These are phyloP conservation scores for Limnephilus rhombicus DNA, from an alignment of 2,888 invertebrate genomes.

Conservation along the genomic window DNA sequence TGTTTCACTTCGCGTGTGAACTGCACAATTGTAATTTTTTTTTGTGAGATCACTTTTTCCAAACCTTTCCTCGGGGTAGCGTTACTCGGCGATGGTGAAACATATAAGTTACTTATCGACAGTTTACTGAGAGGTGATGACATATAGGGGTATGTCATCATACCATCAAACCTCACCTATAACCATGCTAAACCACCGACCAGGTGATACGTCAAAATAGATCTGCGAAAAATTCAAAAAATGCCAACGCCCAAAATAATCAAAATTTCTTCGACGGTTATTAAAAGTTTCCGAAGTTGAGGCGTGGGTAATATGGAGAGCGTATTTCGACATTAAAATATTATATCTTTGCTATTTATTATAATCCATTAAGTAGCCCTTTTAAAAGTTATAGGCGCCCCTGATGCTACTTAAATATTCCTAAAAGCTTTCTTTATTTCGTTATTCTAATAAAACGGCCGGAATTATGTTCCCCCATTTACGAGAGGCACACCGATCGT, in stretches of 20 bases:
- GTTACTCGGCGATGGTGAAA: no score
- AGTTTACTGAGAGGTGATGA: no score
- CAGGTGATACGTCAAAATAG: background rate
- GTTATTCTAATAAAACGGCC: constrained; percentile 5
- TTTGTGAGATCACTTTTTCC: no score
- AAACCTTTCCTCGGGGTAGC: no score
- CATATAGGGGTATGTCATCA: no score
- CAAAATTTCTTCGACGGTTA: background rate
- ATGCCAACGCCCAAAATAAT: background rate
- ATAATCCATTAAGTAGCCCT: constrained; percentile 13
- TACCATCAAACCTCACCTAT: background rate
- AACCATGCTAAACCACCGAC: background rate
- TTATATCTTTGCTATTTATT: constrained; percentile 23
- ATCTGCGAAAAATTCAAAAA: background rate
- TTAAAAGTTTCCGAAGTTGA: background rate
- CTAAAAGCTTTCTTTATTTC: constrained; percentile 17
- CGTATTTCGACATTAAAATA: constrained; percentile 21
- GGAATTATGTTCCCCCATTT: background rate
- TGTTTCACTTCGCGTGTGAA: no score
- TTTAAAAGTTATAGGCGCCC: constrained; percentile 37
- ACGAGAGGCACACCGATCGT: constrained; percentile 7
- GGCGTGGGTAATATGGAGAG: constrained; percentile 7
- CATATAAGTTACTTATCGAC: no score
- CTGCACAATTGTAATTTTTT: no score
- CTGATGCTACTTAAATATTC: constrained; percentile 23